Conservation (phyloP, 2,113 vertebrate species). For the Tenebrosternarchus preto region DNA sequence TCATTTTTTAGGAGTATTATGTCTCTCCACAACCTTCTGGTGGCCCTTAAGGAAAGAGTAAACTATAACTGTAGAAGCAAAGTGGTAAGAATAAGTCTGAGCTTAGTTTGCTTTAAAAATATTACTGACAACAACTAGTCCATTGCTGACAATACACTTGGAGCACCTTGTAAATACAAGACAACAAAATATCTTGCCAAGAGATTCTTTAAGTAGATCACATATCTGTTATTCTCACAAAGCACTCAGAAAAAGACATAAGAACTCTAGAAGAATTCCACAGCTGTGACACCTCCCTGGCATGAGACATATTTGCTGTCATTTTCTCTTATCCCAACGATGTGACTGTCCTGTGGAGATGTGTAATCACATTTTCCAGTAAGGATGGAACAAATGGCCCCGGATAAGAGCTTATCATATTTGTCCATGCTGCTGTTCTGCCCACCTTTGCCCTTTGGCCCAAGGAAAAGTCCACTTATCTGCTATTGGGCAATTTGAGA, state of each 20-base stretch:
- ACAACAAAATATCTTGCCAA: background rate
- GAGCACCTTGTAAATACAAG: background rate
- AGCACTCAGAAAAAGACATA: background rate
- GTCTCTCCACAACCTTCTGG: constrained; percentile 3
- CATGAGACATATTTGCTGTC: constrained; percentile 32
- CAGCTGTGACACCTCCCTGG: constrained; percentile 36
- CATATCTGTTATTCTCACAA: background rate
- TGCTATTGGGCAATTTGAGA: constrained; percentile 56
- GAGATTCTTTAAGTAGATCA: background rate
- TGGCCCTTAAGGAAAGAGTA: background rate
- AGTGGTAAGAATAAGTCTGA: background rate
- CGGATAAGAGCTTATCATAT: constrained; percentile 73
- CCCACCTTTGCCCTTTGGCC: constrained; percentile 55
- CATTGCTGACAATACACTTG: background rate
- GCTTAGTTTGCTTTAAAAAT: background rate
- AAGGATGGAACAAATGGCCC: constrained; percentile 59
- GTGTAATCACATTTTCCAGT: constrained; percentile 71
- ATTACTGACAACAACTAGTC: background rate
- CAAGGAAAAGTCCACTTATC: constrained; percentile 64
- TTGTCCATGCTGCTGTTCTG: constrained; percentile 68
- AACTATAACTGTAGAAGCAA: background rate
- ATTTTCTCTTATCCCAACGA: constrained; percentile 44
- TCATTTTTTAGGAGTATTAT: background rate
- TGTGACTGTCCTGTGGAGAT: constrained; percentile 56
- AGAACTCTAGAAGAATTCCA: constrained; percentile 1